These are phyloP conservation scores for Vanessa tameamea DNA, from an alignment of 1,140 invertebrate genomes.

Conservation along the genomic window DNA sequence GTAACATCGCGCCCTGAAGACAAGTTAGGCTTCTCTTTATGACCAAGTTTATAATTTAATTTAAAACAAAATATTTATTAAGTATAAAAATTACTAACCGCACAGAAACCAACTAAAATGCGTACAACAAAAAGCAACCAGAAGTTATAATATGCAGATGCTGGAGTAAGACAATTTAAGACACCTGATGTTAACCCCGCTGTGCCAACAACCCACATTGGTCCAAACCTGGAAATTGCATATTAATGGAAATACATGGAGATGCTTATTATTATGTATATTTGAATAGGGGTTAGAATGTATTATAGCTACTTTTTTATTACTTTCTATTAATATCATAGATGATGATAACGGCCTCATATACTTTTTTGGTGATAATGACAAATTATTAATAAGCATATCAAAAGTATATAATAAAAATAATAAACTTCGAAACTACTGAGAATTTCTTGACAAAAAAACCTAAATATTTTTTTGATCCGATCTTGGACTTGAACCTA, in stretches of 20 bases:
- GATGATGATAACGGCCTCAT: no score
- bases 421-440: no score
- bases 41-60: neutral
- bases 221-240: conserved; percentile 60
- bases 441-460: no score
- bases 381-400: no score
- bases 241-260: neutral
- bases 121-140: conserved; percentile 81
- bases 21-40: neutral
- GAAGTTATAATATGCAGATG: conserved; percentile 81
- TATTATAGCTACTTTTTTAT: no score
- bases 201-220: conserved; percentile 83
- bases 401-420: no score
- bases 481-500: no score
- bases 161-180: conserved; percentile 84
- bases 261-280: neutral
- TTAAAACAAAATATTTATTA: conserved; percentile 41
- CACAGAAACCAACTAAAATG: conserved; percentile 83
- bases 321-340: no score
- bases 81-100: conserved; percentile 80
- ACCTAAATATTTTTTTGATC: no score
- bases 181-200: conserved; percentile 84
- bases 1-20: conserved; percentile 83
- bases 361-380: no score
- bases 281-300: neutral